Evolutionary conservation across 2,888 invertebrate species (phyloP).

Genomic region (Lomographa bimaculata): DNA sequence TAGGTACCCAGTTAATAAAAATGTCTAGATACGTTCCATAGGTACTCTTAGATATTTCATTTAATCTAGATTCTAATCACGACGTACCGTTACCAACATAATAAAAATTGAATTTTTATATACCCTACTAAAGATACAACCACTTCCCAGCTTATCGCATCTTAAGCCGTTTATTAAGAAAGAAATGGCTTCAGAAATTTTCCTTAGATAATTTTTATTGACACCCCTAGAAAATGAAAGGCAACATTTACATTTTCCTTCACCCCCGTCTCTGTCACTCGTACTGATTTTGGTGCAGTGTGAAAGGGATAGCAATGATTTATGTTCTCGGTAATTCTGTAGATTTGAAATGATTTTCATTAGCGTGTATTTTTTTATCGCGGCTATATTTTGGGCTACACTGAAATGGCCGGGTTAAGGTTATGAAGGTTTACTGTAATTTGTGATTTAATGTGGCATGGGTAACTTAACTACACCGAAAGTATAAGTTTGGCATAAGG

Average conservation of each 20-base stretch:
- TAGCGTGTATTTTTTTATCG: constrained; percentile 27
- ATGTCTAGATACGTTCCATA: too few species aligned
- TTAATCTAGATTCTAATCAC: constrained; percentile 1
- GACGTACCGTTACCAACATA: neutral
- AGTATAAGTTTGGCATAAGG: too few species aligned
- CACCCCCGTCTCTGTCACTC: constrained; percentile 14
- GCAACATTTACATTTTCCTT: constrained; percentile 4
- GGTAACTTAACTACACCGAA: too few species aligned
- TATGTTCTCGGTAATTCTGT: constrained; percentile 11
- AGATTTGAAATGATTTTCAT: constrained; percentile 27
- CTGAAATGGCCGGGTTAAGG: constrained; percentile 5
- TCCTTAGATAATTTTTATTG: constrained; percentile 32
- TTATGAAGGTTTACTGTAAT: neutral
- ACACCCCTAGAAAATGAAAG: constrained; percentile 17
- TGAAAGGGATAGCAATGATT: constrained; percentile 18
- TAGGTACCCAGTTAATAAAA: too few species aligned
- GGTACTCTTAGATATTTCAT: too few species aligned
- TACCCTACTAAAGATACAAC: constrained; percentile 21
- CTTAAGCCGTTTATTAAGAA: constrained; percentile 21
- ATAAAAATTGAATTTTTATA: constrained; percentile 23
- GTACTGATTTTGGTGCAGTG: neutral
- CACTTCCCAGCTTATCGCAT: constrained; percentile 17
- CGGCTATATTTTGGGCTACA: constrained; percentile 17
- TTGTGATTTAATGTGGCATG: neutral
- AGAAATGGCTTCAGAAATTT: constrained; percentile 25